phyloP scores from a whole-genome alignment of 1,140 invertebrate species.

The Calycopis cecrops region DNA sequence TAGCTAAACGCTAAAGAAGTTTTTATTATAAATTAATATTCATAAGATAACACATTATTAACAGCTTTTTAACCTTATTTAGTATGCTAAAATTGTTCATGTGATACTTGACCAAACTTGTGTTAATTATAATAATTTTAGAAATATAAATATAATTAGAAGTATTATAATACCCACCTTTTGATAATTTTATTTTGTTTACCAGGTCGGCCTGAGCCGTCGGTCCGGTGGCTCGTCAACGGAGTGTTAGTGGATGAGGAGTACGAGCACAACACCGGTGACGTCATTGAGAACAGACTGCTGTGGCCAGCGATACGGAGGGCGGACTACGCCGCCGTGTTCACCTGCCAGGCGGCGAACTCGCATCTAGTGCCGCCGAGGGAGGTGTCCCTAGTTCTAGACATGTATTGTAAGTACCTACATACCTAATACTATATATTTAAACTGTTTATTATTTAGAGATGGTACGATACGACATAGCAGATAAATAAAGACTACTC shows the following conservation, averaged over 20 bases:
- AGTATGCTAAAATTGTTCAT: too few species aligned
- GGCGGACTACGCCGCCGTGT: constrained; percentile 87
- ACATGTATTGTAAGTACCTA: constrained; percentile 86
- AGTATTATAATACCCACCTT: too few species aligned
- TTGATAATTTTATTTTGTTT: constrained; percentile 2
- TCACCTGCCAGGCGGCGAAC: constrained; percentile 90
- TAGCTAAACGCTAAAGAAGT: too few species aligned
- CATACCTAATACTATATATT: neutral
- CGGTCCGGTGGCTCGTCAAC: constrained; percentile 84
- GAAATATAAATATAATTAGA: too few species aligned
- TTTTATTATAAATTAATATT: too few species aligned
- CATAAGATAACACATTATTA: too few species aligned
- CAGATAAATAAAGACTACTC: too few species aligned
- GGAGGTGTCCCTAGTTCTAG: constrained; percentile 83
- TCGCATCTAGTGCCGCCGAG: constrained; percentile 86
- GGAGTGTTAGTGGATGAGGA: constrained; percentile 85
- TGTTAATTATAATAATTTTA: too few species aligned
- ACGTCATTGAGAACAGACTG: constrained; percentile 90
- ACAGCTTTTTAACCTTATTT: too few species aligned
- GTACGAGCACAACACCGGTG: constrained; percentile 86
- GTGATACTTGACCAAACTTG: too few species aligned
- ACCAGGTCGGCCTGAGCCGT: constrained; percentile 79
- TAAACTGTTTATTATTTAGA: too few species aligned
- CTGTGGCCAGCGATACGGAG: constrained; percentile 83
- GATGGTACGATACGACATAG: too few species aligned